Evolutionary conservation across 2,888 invertebrate species (phyloP), one percentile per base, ranked within the genome.

Genomic region (Thyatira batis): DNA sequence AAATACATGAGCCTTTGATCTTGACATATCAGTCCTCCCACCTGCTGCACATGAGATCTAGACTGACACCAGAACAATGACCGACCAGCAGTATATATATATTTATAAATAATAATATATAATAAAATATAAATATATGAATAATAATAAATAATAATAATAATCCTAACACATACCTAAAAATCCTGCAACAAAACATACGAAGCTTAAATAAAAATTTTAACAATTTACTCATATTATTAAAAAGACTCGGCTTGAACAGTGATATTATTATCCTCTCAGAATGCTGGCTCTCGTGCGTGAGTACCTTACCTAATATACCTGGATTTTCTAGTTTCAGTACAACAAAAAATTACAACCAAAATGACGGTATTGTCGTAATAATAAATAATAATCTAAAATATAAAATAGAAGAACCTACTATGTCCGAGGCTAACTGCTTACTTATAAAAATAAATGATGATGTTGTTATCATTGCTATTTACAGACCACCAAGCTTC

Each of bases 361-460:
- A 54, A 52, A 57, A 56, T 25, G 50, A 53, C 21, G 55, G 55
- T 9, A 21, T 55, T 9, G 27, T 55, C 1, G 45, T 55, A 5
- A 49, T 30, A 6, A 25, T 49, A 3, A 51, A 33, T n/a, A 45
- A 49, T 4, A 9, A 45, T 3, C 3, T 54, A 6, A n/a, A 30
- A 3, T 50, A 20, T 20, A 30, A 2, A 27, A 20, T 57, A 9
- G 44, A 52, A 20, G 57, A 57, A 33, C 50, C 50, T 10, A 2
- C 13, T 11, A 9, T 57, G 11, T 21, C 10, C 6, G 52, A 54
- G 17, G 52, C 50, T 23, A 57, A 54, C 23, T 52, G 54, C 30
- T 20, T 57, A n/a, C 2, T 54, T 1, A 33, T 51, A 20, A 54
- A 52, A 46, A 30, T 57, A n/a, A 30, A 25, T 11, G 10, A 9